Evolutionary conservation across 2,797 vertebrate species (phyloP).

Genomic region (Hapalemur alaotrensis): DNA sequence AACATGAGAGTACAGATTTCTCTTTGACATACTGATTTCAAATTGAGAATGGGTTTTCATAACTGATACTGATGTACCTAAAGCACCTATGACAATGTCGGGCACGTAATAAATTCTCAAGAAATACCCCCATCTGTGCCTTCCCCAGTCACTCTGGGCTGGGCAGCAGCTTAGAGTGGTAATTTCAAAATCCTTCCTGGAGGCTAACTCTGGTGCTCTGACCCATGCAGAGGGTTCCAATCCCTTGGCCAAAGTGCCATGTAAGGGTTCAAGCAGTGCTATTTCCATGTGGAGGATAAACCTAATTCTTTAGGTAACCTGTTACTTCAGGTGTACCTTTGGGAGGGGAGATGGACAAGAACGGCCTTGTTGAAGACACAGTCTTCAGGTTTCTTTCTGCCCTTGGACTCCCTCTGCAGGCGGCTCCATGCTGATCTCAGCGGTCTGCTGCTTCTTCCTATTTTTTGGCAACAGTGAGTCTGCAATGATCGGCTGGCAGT

Average conservation of each 20-base stretch:
- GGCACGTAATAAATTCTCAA: not conserved
- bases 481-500: constrained; percentile 96
- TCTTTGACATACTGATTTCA: not conserved
- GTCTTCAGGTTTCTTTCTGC: not conserved
- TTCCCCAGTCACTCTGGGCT: not conserved
- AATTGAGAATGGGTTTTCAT: not conserved
- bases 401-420: constrained; percentile 79
- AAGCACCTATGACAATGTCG: not conserved
- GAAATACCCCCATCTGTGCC: not conserved
- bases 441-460: constrained; percentile 95
- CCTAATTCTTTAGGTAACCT: not conserved
- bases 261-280: not conserved
- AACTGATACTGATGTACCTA: not conserved
- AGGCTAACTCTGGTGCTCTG: not conserved
- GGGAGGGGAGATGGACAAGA: not conserved
- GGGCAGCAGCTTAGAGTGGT: not conserved
- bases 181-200: not conserved
- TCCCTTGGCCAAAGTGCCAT: not conserved
- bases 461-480: constrained; percentile 96
- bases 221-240: not conserved
- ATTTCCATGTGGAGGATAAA: not conserved
- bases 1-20: not conserved
- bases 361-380: rapidly evolving
- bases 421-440: constrained; percentile 94
- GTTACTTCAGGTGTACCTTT: not conserved